These are phyloP conservation scores for Amphiprion clarkii DNA, from an alignment of 2,797 vertebrate genomes.

Conservation along the genomic window DNA sequence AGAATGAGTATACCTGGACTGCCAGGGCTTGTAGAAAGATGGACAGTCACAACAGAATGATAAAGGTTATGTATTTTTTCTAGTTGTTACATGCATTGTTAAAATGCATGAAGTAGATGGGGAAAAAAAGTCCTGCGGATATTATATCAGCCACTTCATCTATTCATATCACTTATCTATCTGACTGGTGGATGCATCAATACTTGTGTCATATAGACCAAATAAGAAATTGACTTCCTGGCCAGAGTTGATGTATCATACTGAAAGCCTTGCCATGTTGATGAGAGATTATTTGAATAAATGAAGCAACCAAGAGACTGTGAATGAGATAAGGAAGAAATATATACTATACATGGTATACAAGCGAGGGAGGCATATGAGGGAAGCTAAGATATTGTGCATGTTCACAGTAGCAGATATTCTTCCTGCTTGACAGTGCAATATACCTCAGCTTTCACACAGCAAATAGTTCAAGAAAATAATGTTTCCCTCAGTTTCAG, in stretches of 20 bases:
- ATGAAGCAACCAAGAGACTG: neutral
- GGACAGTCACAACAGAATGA: neutral
- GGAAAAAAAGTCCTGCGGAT: slow-evolving; percentile 17
- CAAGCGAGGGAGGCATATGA: neutral
- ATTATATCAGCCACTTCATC: slow-evolving; percentile 10
- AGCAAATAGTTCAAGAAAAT: neutral
- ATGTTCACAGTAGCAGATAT: neutral
- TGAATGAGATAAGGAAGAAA: neutral
- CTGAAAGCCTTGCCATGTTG: neutral
- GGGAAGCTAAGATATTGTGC: neutral
- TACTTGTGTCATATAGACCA: slow-evolving; percentile 6
- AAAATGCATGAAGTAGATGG: slow-evolving; percentile 13
- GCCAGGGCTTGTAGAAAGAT: neutral
- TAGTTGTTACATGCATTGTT: neutral
- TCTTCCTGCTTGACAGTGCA: neutral
- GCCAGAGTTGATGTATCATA: neutral
- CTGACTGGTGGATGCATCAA: slow-evolving; percentile 10
- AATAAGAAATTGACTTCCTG: slow-evolving; percentile 11
- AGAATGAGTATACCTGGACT: neutral
- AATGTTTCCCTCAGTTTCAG: neutral
- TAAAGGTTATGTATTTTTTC: neutral
- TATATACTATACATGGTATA: neutral
- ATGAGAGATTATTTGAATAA: neutral
- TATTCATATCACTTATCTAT: slow-evolving; percentile 13
- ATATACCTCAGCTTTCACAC: slow-evolving; percentile 8